Percentiles rank a stretch among this genome's conserved stretches.
These are phyloP conservation scores for Lepilemur ruficaudatus DNA, from an alignment of 2,797 vertebrate genomes.

Conservation along the genomic window DNA sequence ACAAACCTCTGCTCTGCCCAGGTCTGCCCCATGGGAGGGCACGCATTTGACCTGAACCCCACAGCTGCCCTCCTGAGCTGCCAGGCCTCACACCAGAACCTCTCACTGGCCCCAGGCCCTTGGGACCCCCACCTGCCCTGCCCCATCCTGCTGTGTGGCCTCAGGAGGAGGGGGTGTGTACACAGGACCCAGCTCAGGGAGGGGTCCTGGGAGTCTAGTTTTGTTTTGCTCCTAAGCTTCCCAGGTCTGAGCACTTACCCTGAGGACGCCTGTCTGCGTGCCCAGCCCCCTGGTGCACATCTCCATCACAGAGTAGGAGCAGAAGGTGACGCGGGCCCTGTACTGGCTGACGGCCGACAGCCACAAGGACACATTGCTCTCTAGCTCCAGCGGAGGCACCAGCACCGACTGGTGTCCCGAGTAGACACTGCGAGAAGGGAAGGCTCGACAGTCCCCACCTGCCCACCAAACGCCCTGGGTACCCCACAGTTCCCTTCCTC, in stretches of 20 bases:
- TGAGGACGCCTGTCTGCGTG: conserved; percentile 90
- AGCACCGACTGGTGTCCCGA: conserved; percentile 97
- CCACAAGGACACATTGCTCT: conserved; percentile 96
- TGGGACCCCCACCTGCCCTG: fast-evolving
- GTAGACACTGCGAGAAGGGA: conserved; percentile 89
- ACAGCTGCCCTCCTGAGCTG: background rate
- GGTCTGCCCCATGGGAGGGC: background rate
- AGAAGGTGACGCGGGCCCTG: conserved; percentile 97
- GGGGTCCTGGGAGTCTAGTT: background rate
- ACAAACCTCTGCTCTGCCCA: background rate
- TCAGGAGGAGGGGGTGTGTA: background rate
- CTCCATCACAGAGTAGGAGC: conserved; percentile 98
- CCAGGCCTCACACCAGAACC: background rate
- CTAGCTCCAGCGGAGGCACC: conserved; percentile 95
- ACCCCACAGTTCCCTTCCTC: background rate
- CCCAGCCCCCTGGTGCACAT: conserved; percentile 97
- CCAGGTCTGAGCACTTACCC: conserved; percentile 84
- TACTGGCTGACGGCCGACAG: conserved; percentile 96
- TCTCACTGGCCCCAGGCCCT: background rate
- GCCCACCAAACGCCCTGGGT: fast-evolving
- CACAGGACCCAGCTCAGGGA: background rate
- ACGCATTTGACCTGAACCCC: background rate
- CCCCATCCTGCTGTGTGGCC: too few relatives aligned
- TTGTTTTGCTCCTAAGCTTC: background rate
- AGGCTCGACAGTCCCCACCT: fast-evolving